A percentile compares a stretch with the other conserved stretches of the same genome.
Conservation (phyloP, 2,113 vertebrate genomes). For the Aldabrachelys gigantea region DNA sequence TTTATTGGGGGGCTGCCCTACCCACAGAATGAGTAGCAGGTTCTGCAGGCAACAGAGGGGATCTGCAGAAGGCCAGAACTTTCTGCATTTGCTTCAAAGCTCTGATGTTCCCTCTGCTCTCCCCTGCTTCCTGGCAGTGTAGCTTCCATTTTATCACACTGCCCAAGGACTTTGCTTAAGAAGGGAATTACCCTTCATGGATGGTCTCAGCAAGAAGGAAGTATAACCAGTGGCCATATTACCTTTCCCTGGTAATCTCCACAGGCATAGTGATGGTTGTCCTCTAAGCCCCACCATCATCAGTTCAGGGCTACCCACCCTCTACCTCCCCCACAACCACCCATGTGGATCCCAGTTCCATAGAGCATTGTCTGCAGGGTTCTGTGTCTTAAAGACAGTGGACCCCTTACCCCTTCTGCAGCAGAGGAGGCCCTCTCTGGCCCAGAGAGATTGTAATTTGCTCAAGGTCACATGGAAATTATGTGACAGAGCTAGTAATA, state of each 20-base stretch:
- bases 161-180: slow-evolving; percentile 1
- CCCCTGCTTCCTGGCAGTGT: slow-evolving; percentile 18
- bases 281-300: neutral
- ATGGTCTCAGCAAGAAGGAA: neutral
- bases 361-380: rapidly evolving
- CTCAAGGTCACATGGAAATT: rapidly evolving
- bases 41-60: slow-evolving; percentile 41
- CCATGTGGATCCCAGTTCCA: neutral
- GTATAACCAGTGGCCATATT: neutral
- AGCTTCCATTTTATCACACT: slow-evolving; percentile 11
- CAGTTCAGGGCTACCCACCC: neutral
- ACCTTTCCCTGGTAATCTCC: neutral
- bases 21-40: slow-evolving; percentile 56
- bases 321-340: neutral
- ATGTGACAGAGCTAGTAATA: rapidly evolving
- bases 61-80: slow-evolving; percentile 66
- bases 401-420: rapidly evolving
- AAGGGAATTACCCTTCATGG: slow-evolving; percentile 18
- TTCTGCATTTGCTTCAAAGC: slow-evolving; percentile 49
- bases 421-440: neutral
- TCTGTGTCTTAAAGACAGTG: neutral
- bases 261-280: neutral
- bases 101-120: slow-evolving; percentile 52
- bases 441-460: neutral
- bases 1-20: neutral